phyloP scores from a whole-genome alignment of 2,888 invertebrate species.

The Dichetophora obliterata region DNA sequence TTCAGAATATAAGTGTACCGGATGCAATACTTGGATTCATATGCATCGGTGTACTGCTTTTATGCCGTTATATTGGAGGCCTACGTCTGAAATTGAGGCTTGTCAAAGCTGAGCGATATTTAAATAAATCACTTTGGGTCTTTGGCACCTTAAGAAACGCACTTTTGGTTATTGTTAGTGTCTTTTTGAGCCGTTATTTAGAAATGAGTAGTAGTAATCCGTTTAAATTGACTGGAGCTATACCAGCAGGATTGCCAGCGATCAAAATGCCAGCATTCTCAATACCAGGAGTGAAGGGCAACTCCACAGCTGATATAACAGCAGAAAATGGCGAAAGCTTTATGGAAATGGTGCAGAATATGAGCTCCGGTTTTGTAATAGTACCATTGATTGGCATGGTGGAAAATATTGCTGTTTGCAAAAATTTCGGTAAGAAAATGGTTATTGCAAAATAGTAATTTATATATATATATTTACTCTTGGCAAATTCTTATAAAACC shows the following conservation, averaged over 20 bases:
- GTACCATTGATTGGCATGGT: slow-evolving; percentile 88
- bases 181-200: slow-evolving; percentile 75
- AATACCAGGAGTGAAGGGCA: slow-evolving; percentile 68
- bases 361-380: slow-evolving; percentile 87
- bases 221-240: slow-evolving; percentile 78
- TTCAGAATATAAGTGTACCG: slow-evolving; percentile 76
- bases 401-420: slow-evolving; percentile 84
- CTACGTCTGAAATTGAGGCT: slow-evolving; percentile 65
- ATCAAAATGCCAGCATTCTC: slow-evolving; percentile 78
- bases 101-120: slow-evolving; percentile 70
- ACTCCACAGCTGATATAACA: slow-evolving; percentile 56
- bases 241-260: slow-evolving; percentile 81
- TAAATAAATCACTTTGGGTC: slow-evolving; percentile 80
- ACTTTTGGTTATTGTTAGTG: slow-evolving; percentile 80
- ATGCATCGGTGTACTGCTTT: slow-evolving; percentile 80
- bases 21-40: slow-evolving; percentile 82
- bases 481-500: too few relatives aligned
- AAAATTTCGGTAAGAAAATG: slow-evolving; percentile 54
- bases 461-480: not conserved
- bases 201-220: slow-evolving; percentile 71
- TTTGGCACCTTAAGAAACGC: slow-evolving; percentile 86
- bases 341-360: slow-evolving; percentile 80
- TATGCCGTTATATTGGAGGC: slow-evolving; percentile 81
- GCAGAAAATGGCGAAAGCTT: slow-evolving; percentile 68
- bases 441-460: not conserved